A percentile compares a stretch with the other conserved stretches of the same genome.
Conservation (phyloP, 1,140 invertebrate genomes). For the Drosophila sturtevanti region DNA sequence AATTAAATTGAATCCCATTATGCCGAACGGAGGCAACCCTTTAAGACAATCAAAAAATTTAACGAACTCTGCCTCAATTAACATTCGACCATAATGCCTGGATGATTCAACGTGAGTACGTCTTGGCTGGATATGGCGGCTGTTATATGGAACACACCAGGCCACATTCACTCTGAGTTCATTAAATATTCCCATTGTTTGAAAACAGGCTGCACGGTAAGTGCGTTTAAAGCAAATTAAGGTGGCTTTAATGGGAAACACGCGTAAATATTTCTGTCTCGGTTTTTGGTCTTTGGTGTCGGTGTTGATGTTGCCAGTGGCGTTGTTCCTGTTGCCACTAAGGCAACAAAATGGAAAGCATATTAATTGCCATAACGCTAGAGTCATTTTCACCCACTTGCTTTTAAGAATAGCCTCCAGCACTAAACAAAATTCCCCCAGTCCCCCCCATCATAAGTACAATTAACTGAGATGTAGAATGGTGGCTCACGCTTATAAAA, state of each 20-base stretch:
- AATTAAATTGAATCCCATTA: not conserved
- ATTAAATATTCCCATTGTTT: conserved; percentile 65
- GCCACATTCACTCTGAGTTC: conserved; percentile 20
- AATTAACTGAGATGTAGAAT: conserved; percentile 32
- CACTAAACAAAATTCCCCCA: conserved; percentile 41
- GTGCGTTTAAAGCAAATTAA: conserved; percentile 49
- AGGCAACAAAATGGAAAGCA: conserved; percentile 16
- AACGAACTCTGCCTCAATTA: conserved; percentile 9
- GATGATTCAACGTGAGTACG: conserved; percentile 1
- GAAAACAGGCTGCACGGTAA: conserved; percentile 19
- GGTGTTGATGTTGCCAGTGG: not conserved
- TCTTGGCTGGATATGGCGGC: not conserved
- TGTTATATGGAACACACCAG: not conserved
- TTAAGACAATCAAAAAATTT: conserved; percentile 13
- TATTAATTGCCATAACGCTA: conserved; percentile 48
- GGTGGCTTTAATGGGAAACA: conserved; percentile 58
- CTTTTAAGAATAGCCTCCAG: conserved; percentile 11
- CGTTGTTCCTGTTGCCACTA: conserved; percentile 7
- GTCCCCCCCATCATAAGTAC: conserved; percentile 47
- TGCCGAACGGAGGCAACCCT: not conserved
- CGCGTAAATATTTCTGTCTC: conserved; percentile 47
- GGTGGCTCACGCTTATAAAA: conserved; percentile 30
- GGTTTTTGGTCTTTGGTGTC: conserved; percentile 9
- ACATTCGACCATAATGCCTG: conserved; percentile 6
- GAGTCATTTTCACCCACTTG: conserved; percentile 48